A percentile compares a stretch with the other conserved stretches of the same genome.
These are phyloP conservation scores for Prionailurus viverrinus DNA, from an alignment of 2,113 vertebrate genomes.

Conservation along the genomic window DNA sequence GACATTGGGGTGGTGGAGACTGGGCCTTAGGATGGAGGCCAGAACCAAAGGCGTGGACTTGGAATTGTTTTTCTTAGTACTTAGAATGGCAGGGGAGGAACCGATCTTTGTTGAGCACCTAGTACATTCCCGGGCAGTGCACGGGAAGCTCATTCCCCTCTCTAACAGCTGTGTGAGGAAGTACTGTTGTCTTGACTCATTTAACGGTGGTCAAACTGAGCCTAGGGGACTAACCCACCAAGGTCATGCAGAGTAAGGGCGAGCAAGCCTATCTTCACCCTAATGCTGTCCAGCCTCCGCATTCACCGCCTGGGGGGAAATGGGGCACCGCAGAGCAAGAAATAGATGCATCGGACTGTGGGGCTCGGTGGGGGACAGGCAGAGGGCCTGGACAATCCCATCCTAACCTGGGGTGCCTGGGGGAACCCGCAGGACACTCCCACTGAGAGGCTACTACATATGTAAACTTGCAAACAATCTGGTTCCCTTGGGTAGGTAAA, in stretches of 20 bases:
- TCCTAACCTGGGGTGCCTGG: not conserved
- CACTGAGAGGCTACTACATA: not conserved
- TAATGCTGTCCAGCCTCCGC: not conserved
- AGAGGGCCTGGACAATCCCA: not conserved
- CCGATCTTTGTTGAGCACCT: not conserved
- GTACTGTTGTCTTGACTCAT: not conserved
- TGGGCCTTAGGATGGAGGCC: not conserved
- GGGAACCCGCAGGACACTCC: not conserved
- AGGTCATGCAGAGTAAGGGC: not conserved
- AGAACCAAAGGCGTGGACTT: not conserved
- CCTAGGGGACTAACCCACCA: not conserved
- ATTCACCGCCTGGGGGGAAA: not conserved
- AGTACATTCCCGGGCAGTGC: not conserved
- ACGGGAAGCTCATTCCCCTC: too few relatives aligned
- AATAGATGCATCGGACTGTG: too few relatives aligned
- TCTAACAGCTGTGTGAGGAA: not conserved
- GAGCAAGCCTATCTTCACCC: not conserved
- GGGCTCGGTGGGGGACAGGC: rapidly evolving
- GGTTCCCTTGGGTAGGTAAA: not conserved
- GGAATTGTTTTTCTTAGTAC: not conserved
- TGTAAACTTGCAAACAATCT: not conserved
- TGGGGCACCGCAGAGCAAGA: not conserved
- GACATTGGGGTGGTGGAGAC: not conserved
- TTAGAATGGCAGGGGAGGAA: not conserved
- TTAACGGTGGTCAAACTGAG: not conserved